A percentile compares a stretch with the other conserved stretches of the same genome.
Evolutionary conservation across 2,888 invertebrate species (phyloP).

Genomic region (Heliconius ethilla): DNA sequence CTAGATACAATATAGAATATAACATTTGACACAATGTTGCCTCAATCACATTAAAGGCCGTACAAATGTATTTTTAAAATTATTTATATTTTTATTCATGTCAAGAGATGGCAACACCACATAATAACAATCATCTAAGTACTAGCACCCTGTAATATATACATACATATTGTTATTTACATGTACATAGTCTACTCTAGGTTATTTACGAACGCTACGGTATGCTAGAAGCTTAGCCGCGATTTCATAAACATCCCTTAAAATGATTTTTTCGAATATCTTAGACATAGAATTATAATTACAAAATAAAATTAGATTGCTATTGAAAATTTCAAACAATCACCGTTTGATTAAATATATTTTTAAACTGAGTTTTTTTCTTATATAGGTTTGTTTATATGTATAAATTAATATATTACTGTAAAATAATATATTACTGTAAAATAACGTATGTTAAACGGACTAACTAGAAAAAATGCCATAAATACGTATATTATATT

Average conservation of each 20-base stretch:
- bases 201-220: conserved; percentile 36
- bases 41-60: neutral
- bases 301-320: too few species aligned
- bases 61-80: neutral
- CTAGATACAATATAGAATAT: neutral
- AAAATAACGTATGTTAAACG: neutral
- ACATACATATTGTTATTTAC: conserved; percentile 44
- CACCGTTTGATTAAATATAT: too few species aligned
- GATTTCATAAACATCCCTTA: conserved; percentile 19
- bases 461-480: neutral
- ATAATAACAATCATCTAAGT: conserved; percentile 35
- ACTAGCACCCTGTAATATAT: conserved; percentile 43
- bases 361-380: too few species aligned
- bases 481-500: conserved; percentile 1
- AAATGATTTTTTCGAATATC: neutral
- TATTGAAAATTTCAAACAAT: too few species aligned
- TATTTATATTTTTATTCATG: neutral
- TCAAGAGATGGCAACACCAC: conserved; percentile 24
- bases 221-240: conserved; percentile 22
- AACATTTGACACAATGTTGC: neutral
- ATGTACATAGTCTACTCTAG: conserved; percentile 32
- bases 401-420: too few species aligned
- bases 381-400: too few species aligned
- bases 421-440: too few species aligned
- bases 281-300: neutral